Conservation (phyloP, 1,140 invertebrate species). For the Drosophila paulistorum region DNA sequence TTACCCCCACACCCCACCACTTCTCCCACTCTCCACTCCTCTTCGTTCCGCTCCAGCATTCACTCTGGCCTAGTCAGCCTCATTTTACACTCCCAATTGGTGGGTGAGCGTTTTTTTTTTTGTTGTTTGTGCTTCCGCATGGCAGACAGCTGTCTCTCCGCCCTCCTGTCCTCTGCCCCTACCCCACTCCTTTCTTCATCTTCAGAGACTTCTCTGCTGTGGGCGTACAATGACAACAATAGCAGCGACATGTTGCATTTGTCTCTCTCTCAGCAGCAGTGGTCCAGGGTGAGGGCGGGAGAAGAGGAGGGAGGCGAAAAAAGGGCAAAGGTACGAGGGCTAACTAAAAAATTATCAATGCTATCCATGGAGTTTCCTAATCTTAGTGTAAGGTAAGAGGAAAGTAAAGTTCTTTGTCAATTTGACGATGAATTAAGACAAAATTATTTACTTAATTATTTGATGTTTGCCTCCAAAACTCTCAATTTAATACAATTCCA, state of each 20-base stretch:
- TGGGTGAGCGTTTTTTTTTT: neutral
- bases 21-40: neutral
- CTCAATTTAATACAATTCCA: no score
- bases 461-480: no score
- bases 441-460: no score
- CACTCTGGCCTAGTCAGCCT: neutral
- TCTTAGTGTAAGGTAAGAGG: no score
- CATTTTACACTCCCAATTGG: slow-evolving; percentile 6
- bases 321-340: neutral
- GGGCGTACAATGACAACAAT: slow-evolving; percentile 23
- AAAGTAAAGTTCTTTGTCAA: no score
- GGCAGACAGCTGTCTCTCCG: slow-evolving; percentile 1
- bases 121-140: slow-evolving; percentile 13
- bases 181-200: neutral
- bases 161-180: neutral
- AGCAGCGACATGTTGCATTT: slow-evolving; percentile 51
- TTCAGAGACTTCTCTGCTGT: slow-evolving; percentile 1
- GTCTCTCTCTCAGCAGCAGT: neutral
- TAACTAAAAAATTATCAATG: neutral
- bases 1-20: neutral
- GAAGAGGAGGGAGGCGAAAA: neutral
- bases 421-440: no score
- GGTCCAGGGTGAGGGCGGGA: no score
- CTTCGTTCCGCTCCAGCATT: neutral
- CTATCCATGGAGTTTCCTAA: no score